A percentile compares a stretch with the other conserved stretches of the same genome.
phyloP scores from a whole-genome alignment of 2,888 invertebrate genomes.

The Agrilus cyanescens region DNA sequence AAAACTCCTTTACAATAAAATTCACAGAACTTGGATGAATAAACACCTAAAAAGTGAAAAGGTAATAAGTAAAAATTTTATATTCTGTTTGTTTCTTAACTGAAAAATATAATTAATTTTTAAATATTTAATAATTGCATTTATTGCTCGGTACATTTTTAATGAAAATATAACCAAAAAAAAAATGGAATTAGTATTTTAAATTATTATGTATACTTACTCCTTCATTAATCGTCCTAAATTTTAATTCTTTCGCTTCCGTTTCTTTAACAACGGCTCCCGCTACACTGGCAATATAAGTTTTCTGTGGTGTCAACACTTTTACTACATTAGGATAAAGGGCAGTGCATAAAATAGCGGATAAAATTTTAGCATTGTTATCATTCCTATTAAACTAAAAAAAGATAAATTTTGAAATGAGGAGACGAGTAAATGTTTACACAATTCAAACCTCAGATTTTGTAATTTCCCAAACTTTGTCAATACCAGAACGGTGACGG shows the following conservation, averaged over 20 bases:
- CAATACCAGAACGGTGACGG: slow-evolving; percentile 43
- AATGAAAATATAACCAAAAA: no score
- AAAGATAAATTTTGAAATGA: slow-evolving; percentile 5
- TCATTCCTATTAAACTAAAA: slow-evolving; percentile 61
- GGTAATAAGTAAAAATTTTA: slow-evolving; percentile 9
- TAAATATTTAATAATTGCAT: no score
- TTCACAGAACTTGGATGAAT: slow-evolving; percentile 72
- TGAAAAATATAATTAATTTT: no score
- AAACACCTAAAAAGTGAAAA: slow-evolving; percentile 31
- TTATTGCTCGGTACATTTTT: background rate
- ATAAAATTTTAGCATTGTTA: slow-evolving; percentile 59
- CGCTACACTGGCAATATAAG: slow-evolving; percentile 56
- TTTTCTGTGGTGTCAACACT: slow-evolving; percentile 67
- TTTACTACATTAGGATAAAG: slow-evolving; percentile 87
- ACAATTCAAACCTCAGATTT: slow-evolving; percentile 41
- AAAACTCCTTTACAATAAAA: slow-evolving; percentile 49
- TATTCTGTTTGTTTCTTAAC: background rate
- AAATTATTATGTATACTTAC: slow-evolving; percentile 32
- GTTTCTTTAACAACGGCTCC: slow-evolving; percentile 65
- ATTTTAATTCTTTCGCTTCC: slow-evolving; percentile 58
- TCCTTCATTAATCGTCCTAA: slow-evolving; percentile 62
- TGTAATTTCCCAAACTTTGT: slow-evolving; percentile 53
- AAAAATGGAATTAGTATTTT: background rate
- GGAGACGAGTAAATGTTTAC: background rate
- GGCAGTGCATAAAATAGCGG: slow-evolving; percentile 82